Evolutionary conservation across 1,140 invertebrate species (phyloP), one percentile per base, ranked within the genome.

Genomic region (Drosophila neocordata): DNA sequence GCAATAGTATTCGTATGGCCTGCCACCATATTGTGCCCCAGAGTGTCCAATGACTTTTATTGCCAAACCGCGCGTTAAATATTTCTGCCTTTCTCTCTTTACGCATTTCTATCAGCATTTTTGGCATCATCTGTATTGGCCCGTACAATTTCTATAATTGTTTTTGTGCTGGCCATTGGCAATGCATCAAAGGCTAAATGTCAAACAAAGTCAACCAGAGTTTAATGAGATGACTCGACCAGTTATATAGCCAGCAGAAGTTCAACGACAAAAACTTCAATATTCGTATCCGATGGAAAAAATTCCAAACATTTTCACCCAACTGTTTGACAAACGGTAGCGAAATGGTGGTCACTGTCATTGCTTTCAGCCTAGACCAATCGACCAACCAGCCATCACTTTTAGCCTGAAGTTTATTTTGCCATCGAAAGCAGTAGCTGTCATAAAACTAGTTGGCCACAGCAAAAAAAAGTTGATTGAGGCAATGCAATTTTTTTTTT

Each of bases 61-160:
- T 63, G 82, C 67, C 37, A 62, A 52, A 41, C 67, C 65, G 52
- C 67, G 58, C 56, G 70, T 83, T 77, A 75, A 81, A 87, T 81
- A 87, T 75, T 79, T 76, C 58, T 59, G n/a, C 9, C 56, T 59
- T 37, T 34, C 18, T 35, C 31, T 31, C 18, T 58, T 38, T 35
- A 13, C 11, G 38, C 37, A 60, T 48, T 24, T 60, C 18, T 41
- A 61, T 38, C 58, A 24, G 38, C 4, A 48, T 48, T 48, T 48
- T 48, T 48, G 41, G 41, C 18, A 18, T 20, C 41, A 48, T 48
- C 41, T 48, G 41, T 18, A 48, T 44, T 44, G 41, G 24, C 56
- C 51, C 58, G 24, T 48, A 60, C 61, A 69, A 61, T 62, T 77
- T 73, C 65, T 69, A 60, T 65, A 73, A 69, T 73, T 77, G 74